Percentiles rank a stretch among this genome's conserved stretches.
Conservation (phyloP, 2,113 vertebrate genomes). For the Saimiri boliviensis region DNA sequence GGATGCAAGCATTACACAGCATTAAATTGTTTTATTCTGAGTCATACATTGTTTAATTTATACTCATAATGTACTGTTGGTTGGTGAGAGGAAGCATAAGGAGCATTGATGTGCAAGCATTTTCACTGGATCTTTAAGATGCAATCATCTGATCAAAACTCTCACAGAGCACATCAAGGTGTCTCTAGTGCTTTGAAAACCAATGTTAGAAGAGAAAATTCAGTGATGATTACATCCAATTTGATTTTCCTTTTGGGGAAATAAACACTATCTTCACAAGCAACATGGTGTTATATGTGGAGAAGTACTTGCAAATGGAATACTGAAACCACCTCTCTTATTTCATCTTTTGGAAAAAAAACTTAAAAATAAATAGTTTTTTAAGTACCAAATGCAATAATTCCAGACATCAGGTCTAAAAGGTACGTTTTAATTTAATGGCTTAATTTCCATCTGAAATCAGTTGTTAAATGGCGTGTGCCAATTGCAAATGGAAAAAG, state of each 20-base stretch:
- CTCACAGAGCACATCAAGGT: background rate
- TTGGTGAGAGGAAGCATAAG: background rate
- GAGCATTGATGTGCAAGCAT: background rate
- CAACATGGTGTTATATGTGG: background rate
- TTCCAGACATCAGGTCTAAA: background rate
- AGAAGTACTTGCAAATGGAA: background rate
- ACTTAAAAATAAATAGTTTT: background rate
- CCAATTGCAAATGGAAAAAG: background rate
- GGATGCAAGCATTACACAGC: background rate
- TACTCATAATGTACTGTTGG: background rate
- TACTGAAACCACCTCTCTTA: background rate
- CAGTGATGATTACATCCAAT: background rate
- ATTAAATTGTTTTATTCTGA: background rate
- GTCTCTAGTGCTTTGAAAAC: constrained; percentile 2
- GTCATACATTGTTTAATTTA: background rate
- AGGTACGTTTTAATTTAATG: background rate
- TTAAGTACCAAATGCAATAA: background rate
- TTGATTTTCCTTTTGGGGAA: constrained; percentile 35
- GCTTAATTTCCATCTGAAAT: background rate
- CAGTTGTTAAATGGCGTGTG: background rate
- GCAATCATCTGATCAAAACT: background rate
- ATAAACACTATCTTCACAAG: background rate
- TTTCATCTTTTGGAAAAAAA: background rate
- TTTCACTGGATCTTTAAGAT: background rate
- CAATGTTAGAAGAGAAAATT: background rate